Evolutionary conservation across 1,140 invertebrate species (phyloP), one percentile per base, ranked within the genome.

Genomic region (Hestina assimilis): DNA sequence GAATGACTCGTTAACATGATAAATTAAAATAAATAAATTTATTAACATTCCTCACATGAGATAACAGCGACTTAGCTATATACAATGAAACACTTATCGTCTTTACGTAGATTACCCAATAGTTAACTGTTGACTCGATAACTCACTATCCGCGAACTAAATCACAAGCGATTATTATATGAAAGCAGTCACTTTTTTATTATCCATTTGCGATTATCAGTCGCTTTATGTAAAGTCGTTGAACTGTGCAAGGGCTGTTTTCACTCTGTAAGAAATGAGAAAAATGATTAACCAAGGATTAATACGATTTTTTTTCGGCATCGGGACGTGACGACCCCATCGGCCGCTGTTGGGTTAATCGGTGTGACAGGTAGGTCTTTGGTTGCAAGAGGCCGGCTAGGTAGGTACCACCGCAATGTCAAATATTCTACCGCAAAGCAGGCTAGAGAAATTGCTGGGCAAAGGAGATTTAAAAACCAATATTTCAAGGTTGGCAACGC

Each of bases 161-260:
- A 63, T 69, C 66, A 70, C 65, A 66, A 66, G 64, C 55, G 47
- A 38, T 19, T 40, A n/a, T 33, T 20, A 5, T 21, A 40, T 46
- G 19, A 67, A 66, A 17, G 66, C 14, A 23, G 43, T 45, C 43
- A 40, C 20, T 42, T 48, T 41, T 58, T 33, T 29, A 54, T 24
- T 38, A 24, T 45, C 28, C 33, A 19, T 38, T 38, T 38, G n/a
- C 8, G 7, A 24, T 21, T 11, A 14, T 41, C 31, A 29, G 50
- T 62, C 53, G 50, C 59, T 70, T 70, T 86, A 83, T 75, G 79
- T 78, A 58, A 83, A 81, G 42, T 84, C 83, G 54, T 81, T 86
- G 68, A 86, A 86, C 56, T 86, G 81, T 1, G 81, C 81, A 17
- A 86, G 63, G 1, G 79, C 83, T 5, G 77, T 81, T 67, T 83